phyloP scores from a whole-genome alignment of 2,888 invertebrate species.

The Callosobruchus maculatus region DNA sequence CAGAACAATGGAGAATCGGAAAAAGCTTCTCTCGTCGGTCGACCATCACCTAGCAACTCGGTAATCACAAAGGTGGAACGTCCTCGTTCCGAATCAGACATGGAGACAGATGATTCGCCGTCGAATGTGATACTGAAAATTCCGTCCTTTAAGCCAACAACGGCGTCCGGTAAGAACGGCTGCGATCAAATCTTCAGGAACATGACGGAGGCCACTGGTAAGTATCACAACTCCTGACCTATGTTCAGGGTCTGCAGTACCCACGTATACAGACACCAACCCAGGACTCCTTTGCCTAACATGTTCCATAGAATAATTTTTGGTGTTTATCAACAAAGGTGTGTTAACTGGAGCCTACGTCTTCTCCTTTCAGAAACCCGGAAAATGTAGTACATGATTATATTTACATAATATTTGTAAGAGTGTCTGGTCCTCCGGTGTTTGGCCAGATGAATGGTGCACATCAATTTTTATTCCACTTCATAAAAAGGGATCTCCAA shows the following conservation, averaged over 20 bases:
- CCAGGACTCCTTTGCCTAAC: no score
- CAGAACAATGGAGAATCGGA: constrained; percentile 40
- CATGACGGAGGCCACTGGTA: constrained; percentile 18
- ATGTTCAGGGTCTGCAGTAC: neutral
- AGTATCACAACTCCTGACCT: neutral
- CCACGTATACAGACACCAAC: no score
- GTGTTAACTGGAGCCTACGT: no score
- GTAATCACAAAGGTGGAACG: constrained; percentile 43
- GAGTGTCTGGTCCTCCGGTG: no score
- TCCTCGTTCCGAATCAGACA: constrained; percentile 44
- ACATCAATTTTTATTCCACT: no score
- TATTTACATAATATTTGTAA: no score
- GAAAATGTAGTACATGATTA: no score
- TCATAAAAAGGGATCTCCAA: no score
- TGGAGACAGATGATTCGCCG: constrained; percentile 56
- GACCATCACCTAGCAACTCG: constrained; percentile 48
- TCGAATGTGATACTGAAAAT: constrained; percentile 82
- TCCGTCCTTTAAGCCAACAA: constrained; percentile 81
- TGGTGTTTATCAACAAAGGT: no score
- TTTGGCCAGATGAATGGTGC: no score
- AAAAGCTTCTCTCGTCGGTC: constrained; percentile 26
- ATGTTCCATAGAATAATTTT: no score
- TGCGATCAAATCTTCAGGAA: constrained; percentile 44
- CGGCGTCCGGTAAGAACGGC: constrained; percentile 46
- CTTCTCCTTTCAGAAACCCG: no score